Evolutionary conservation across 2,113 vertebrate species (phyloP).

Genomic region (Aleadryas rufinucha): DNA sequence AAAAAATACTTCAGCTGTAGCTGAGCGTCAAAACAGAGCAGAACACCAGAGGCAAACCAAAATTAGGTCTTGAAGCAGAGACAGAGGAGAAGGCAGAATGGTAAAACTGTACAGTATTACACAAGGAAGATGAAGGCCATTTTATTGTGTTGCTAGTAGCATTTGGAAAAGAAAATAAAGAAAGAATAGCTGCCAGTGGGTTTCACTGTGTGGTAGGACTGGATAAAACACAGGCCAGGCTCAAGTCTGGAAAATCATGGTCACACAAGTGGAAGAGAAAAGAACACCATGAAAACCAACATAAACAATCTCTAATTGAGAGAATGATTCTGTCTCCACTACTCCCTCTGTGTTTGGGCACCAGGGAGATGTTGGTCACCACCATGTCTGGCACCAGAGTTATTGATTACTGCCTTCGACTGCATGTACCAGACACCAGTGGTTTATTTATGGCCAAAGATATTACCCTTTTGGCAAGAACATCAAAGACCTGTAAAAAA

Average conservation of each 20-base stretch:
- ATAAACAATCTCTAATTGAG: accelerated
- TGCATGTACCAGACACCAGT: not conserved
- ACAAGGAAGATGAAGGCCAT: not conserved
- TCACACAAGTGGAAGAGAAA: not conserved
- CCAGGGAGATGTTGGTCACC: not conserved
- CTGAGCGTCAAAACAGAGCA: not conserved
- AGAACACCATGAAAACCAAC: not conserved
- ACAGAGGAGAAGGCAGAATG: not conserved
- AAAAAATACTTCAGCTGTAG: not conserved
- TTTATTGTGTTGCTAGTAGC: not conserved
- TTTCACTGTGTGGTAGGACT: not conserved
- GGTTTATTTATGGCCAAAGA: not conserved
- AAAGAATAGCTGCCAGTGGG: not conserved
- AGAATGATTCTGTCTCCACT: not conserved
- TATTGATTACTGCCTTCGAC: not conserved
- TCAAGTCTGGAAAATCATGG: not conserved
- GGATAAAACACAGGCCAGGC: not conserved
- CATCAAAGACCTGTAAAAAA: not conserved
- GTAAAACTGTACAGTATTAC: not conserved
- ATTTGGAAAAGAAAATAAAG: not conserved
- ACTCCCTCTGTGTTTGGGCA: not conserved
- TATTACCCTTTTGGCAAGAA: not conserved
- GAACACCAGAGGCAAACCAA: not conserved
- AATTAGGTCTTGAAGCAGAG: not conserved
- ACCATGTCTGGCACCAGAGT: not conserved